Evolutionary conservation across 2,888 invertebrate genomes (phyloP).

Genomic region (Masnerella sp.): DNA sequence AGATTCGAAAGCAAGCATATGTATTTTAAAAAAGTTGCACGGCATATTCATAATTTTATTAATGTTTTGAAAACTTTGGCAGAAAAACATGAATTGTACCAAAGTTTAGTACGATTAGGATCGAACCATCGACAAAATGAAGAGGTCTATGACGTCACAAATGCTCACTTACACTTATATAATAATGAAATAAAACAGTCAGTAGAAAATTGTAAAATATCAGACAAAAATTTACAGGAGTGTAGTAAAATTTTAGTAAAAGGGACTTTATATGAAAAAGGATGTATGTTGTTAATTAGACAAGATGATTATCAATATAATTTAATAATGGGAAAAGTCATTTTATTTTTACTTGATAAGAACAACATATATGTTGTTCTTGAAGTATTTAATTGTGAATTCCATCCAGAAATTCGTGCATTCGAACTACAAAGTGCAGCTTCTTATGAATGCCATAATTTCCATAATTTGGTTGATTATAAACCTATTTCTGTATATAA

Average conservation of each 20-base stretch:
- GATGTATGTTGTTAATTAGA: constrained; percentile 21
- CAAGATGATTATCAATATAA: constrained; percentile 40
- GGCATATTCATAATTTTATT: constrained; percentile 14
- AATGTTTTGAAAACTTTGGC: constrained; percentile 13
- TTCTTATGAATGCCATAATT: not conserved
- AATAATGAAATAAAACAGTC: not conserved
- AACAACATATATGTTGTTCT: constrained; percentile 33
- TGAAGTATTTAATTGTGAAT: constrained; percentile 41
- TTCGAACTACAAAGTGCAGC: not conserved
- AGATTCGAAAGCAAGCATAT: constrained; percentile 65
- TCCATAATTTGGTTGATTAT: not conserved
- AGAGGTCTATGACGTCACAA: not conserved
- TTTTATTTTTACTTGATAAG: constrained; percentile 17
- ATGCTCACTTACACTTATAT: not conserved
- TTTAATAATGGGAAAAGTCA: constrained; percentile 43
- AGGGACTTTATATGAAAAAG: constrained; percentile 46
- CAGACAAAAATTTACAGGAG: constrained; percentile 12
- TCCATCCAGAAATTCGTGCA: constrained; percentile 29
- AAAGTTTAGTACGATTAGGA: constrained; percentile 4
- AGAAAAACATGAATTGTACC: constrained; percentile 35
- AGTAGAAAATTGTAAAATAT: not conserved
- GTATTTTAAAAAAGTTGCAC: constrained; percentile 59
- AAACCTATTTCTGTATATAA: not conserved
- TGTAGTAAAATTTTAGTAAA: constrained; percentile 31
- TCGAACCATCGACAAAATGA: not conserved